Conservation (phyloP, 2,797 vertebrate genomes). For the Argentina silus region DNA sequence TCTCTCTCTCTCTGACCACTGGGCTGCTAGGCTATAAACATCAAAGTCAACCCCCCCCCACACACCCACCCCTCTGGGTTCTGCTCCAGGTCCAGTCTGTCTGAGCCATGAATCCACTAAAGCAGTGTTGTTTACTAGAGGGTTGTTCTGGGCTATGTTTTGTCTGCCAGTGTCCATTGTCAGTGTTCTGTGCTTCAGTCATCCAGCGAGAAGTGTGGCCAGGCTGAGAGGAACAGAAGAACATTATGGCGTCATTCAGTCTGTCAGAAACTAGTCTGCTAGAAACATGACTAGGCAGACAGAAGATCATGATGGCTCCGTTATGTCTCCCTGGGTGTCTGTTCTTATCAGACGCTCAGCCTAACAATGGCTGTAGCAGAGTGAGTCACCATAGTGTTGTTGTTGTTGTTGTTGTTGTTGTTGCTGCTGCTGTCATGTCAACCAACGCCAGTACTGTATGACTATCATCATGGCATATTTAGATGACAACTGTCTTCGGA, state of each 20-base stretch:
- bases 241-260: too few relatives aligned
- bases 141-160: too few relatives aligned
- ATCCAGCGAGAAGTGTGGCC: too few relatives aligned
- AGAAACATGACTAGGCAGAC: not conserved
- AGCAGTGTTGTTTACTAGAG: too few relatives aligned
- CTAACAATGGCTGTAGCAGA: not conserved
- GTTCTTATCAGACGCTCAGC: not conserved
- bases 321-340: not conserved
- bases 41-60: not conserved
- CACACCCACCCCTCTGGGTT: too few relatives aligned
- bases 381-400: not conserved
- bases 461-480: too few relatives aligned
- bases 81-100: too few relatives aligned
- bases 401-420: not conserved
- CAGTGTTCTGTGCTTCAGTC: not conserved
- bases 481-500: too few relatives aligned
- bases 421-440: not conserved
- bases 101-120: too few relatives aligned
- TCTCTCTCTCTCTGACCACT: not conserved
- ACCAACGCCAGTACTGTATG: too few relatives aligned
- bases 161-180: not conserved
- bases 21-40: constrained; percentile 3
- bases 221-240: too few relatives aligned
- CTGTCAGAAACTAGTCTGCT: not conserved
- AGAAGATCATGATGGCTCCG: not conserved